Evolutionary conservation across 1,140 invertebrate species (phyloP).

Genomic region (Euura saliciscinereae): DNA sequence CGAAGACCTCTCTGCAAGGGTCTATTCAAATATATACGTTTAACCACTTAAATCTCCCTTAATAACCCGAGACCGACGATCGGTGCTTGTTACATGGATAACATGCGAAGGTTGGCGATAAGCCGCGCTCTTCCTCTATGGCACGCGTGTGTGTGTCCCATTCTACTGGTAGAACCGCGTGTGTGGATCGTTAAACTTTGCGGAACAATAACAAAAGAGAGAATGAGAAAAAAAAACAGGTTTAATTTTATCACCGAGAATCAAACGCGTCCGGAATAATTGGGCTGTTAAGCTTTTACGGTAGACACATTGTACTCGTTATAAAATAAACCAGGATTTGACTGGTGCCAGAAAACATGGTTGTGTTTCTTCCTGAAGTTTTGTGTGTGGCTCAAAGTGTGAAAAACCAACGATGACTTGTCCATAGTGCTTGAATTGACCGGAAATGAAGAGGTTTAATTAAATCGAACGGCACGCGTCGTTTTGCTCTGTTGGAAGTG

Average conservation of each 20-base stretch:
- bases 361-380: no score
- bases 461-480: not conserved
- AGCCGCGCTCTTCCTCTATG: no score
- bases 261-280: not conserved
- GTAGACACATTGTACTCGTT: no score
- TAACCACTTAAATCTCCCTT: slow-evolving; percentile 3
- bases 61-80: slow-evolving; percentile 3
- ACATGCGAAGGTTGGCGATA: not conserved
- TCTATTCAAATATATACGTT: slow-evolving; percentile 4
- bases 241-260: slow-evolving; percentile 2
- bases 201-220: not conserved
- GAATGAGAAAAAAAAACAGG: not conserved
- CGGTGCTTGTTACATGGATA: not conserved
- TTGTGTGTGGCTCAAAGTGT: not conserved
- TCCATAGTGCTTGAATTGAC: not conserved
- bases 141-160: not conserved
- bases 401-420: not conserved
- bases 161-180: not conserved
- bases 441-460: slow-evolving; percentile 5
- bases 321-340: no score
- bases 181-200: not conserved
- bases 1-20: slow-evolving; percentile 4
- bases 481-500: not conserved
- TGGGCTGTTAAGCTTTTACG: not conserved
- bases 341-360: no score